Conservation (phyloP, 2,113 vertebrate genomes). For the Labeo catla region DNA sequence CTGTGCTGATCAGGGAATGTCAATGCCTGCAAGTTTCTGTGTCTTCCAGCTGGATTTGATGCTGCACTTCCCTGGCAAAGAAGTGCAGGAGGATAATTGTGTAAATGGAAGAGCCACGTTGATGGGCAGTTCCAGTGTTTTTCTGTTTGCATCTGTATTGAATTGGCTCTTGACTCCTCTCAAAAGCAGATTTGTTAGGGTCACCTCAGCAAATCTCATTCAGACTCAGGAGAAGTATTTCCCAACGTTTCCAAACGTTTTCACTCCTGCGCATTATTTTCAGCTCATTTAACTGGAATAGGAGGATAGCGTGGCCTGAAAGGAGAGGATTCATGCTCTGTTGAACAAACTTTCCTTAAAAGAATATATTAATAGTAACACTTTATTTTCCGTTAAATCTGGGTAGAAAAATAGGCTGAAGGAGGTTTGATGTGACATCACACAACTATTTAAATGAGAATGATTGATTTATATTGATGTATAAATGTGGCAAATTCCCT, state of each 20-base stretch:
- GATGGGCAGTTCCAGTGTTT: constrained; percentile 3
- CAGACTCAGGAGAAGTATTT: constrained; percentile 64
- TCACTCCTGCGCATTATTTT: constrained; percentile 70
- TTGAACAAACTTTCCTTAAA: constrained; percentile 66
- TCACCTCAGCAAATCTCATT: constrained; percentile 69
- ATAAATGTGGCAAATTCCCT: neutral
- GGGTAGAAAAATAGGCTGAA: constrained; percentile 33
- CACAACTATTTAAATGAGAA: neutral
- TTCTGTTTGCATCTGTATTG: constrained; percentile 26
- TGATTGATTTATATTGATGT: constrained; percentile 9
- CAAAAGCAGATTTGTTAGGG: constrained; percentile 75
- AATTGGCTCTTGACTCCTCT: constrained; percentile 72
- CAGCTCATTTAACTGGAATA: constrained; percentile 77
- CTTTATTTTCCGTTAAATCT: constrained; percentile 61
- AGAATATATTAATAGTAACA: constrained; percentile 74
- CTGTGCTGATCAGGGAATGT: constrained; percentile 54
- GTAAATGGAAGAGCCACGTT: neutral
- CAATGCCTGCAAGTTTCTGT: constrained; percentile 50
- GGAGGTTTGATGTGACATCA: constrained; percentile 31
- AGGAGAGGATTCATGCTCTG: constrained; percentile 68
- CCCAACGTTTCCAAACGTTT: constrained; percentile 63
- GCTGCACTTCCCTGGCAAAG: constrained; percentile 35
- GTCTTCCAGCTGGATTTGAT: constrained; percentile 48
- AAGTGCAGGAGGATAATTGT: constrained; percentile 11
- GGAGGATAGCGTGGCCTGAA: constrained; percentile 66